phyloP scores from a whole-genome alignment of 2,888 invertebrate species.

The Odiellus spinosus region DNA sequence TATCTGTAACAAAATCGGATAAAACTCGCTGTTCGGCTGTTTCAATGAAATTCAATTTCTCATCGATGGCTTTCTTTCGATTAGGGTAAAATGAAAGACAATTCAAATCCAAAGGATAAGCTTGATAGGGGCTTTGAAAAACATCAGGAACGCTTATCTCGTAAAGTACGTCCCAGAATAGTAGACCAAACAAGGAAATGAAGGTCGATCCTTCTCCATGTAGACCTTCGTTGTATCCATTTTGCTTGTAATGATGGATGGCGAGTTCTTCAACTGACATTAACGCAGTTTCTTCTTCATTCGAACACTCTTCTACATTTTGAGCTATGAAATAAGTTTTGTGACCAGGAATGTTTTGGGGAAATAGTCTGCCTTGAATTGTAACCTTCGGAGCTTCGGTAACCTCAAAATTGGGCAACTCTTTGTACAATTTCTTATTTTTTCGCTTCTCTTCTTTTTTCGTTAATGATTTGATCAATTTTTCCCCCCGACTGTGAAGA shows the following conservation, averaged over 20 bases:
- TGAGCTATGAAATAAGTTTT: slow-evolving; percentile 19
- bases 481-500: slow-evolving; percentile 30
- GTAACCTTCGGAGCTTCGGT: slow-evolving; percentile 24
- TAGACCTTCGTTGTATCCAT: slow-evolving; percentile 38
- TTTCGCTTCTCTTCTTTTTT: slow-evolving; percentile 22
- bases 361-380: slow-evolving; percentile 14
- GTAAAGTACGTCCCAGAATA: slow-evolving; percentile 68
- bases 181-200: slow-evolving; percentile 43
- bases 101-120: slow-evolving; percentile 54
- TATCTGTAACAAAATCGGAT: too few species aligned
- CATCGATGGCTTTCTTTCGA: slow-evolving; percentile 42
- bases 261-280: slow-evolving; percentile 42
- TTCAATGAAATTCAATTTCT: slow-evolving; percentile 11
- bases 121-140: slow-evolving; percentile 49
- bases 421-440: slow-evolving; percentile 21
- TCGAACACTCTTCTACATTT: slow-evolving; percentile 1
- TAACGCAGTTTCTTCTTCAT: slow-evolving; percentile 29
- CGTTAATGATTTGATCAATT: slow-evolving; percentile 14
- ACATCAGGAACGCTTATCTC: slow-evolving; percentile 39
- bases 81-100: slow-evolving; percentile 47
- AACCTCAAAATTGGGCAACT: slow-evolving; percentile 11
- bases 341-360: slow-evolving; percentile 10
- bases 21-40: too few species aligned
- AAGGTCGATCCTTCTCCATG: slow-evolving; percentile 56
- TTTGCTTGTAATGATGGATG: slow-evolving; percentile 35